phyloP scores from a whole-genome alignment of 2,888 invertebrate species.

The Drosophila peninsularis region DNA sequence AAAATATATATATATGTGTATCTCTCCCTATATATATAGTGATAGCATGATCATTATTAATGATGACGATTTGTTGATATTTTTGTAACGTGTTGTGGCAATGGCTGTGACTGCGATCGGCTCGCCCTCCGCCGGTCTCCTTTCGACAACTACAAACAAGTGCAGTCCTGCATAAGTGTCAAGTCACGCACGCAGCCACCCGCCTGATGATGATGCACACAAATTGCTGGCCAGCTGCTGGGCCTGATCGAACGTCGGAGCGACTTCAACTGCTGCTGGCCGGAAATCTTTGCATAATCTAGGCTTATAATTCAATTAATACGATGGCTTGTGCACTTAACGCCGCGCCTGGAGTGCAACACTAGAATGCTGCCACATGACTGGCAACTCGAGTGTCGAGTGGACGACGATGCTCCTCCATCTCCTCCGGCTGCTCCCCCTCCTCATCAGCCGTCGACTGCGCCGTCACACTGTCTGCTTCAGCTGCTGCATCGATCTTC shows the following conservation, averaged over 20 bases:
- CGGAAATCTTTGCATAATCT: conserved; percentile 83
- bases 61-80: conserved; percentile 85
- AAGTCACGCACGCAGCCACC: conserved; percentile 60
- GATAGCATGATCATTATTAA: conserved; percentile 82
- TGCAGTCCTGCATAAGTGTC: conserved; percentile 69
- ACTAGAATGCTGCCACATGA: conserved; percentile 81
- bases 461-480: conserved; percentile 68
- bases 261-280: conserved; percentile 42
- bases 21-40: background rate
- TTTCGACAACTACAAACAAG: conserved; percentile 68
- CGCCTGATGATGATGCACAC: conserved; percentile 64
- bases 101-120: conserved; percentile 41
- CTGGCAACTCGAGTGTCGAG: conserved; percentile 73
- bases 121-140: conserved; percentile 10
- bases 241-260: background rate
- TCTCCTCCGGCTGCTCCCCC: background rate
- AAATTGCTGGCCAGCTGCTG: conserved; percentile 67
- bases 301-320: conserved; percentile 84
- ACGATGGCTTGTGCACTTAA: conserved; percentile 75
- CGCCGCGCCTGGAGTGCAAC: conserved; percentile 70
- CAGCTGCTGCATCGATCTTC: conserved; percentile 24
- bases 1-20: conserved; percentile 26
- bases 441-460: background rate
- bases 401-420: conserved; percentile 10
- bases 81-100: conserved; percentile 82